Percentiles rank a stretch among this genome's conserved stretches.
These are phyloP conservation scores for Drosophila stalkeri DNA, from an alignment of 2,888 invertebrate genomes.

Conservation along the genomic window DNA sequence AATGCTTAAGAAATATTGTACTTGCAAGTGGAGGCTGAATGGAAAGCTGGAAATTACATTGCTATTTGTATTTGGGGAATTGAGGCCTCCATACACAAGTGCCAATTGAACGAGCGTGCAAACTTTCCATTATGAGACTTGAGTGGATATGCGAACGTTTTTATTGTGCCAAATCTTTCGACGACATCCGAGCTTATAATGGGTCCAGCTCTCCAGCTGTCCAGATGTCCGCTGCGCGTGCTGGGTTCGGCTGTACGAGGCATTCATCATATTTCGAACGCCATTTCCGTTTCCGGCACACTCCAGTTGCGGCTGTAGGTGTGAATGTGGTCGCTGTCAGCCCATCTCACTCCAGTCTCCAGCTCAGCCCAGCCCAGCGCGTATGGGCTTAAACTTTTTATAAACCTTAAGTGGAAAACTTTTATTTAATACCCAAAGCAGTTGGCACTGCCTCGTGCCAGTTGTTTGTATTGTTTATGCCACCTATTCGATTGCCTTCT, in stretches of 20 bases:
- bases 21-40: conserved; percentile 8
- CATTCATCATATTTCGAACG: conserved; percentile 71
- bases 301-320: conserved; percentile 52
- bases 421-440: conserved; percentile 72
- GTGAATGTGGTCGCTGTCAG: conserved; percentile 47
- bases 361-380: not conserved
- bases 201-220: conserved; percentile 51
- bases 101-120: conserved; percentile 38
- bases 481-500: conserved; percentile 70
- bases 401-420: conserved; percentile 78
- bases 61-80: conserved; percentile 73
- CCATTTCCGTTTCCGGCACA: conserved; percentile 54
- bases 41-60: conserved; percentile 63
- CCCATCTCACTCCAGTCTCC: not conserved
- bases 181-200: conserved; percentile 51
- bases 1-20: conserved; percentile 45
- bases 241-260: conserved; percentile 3
- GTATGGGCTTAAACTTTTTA: conserved; percentile 69
- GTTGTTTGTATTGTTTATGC: conserved; percentile 60
- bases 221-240: conserved; percentile 25
- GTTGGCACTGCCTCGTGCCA: conserved; percentile 31
- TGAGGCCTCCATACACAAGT: not conserved
- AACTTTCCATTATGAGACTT: conserved; percentile 33
- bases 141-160: conserved; percentile 63
- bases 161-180: conserved; percentile 63